Percentiles rank a stretch among this genome's conserved stretches.
These are phyloP conservation scores for Xiphophorus hellerii DNA, from an alignment of 2,113 vertebrate genomes.

Conservation along the genomic window DNA sequence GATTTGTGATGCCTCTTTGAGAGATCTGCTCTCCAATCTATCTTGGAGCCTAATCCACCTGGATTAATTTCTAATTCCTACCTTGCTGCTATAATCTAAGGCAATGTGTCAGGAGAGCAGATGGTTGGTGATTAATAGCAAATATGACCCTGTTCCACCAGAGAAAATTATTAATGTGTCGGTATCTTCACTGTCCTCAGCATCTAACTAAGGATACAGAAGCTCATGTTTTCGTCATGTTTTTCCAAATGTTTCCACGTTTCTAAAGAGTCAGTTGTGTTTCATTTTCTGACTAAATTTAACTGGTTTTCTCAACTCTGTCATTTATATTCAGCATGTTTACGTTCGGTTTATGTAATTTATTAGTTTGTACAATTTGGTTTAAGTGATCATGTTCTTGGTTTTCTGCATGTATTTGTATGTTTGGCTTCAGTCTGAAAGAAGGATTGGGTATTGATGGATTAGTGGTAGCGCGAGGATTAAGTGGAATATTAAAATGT, in stretches of 20 bases:
- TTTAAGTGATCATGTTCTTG: no score
- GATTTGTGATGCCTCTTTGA: conserved; percentile 17
- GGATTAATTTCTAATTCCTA: conserved; percentile 73
- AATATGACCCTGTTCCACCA: conserved; percentile 19
- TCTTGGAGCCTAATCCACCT: conserved; percentile 66
- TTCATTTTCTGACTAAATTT: background rate
- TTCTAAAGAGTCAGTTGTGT: background rate
- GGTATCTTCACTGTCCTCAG: background rate
- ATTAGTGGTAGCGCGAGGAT: conserved; percentile 39
- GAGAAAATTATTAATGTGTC: background rate
- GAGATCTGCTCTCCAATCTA: conserved; percentile 57
- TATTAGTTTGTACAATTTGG: no score
- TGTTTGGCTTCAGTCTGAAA: conserved; percentile 15
- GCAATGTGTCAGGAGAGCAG: conserved; percentile 65
- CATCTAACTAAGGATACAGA: no score
- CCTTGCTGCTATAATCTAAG: conserved; percentile 63
- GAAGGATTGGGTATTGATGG: conserved; percentile 30
- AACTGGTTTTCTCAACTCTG: background rate
- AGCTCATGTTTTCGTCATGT: no score
- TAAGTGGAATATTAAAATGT: conserved; percentile 54
- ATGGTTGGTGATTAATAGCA: conserved; percentile 62
- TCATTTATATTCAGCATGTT: background rate
- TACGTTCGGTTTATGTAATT: no score
- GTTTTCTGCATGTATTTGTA: background rate
- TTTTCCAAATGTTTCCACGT: no score